Percentiles rank a stretch among this genome's conserved stretches.
Evolutionary conservation across 2,797 vertebrate species (phyloP).

Genomic region (Alfaro cultratus): DNA sequence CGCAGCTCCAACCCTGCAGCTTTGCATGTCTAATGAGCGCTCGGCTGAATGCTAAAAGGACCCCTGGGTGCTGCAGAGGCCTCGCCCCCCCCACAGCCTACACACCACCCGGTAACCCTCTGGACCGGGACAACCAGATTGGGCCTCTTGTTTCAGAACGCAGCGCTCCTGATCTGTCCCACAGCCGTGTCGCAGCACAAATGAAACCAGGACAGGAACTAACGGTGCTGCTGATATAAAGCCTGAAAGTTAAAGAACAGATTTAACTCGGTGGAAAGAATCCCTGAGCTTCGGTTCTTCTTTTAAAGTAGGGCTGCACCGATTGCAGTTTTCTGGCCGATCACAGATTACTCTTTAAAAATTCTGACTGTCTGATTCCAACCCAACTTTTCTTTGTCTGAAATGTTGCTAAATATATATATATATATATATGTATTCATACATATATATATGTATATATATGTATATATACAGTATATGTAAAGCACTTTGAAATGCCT

Average conservation of each 20-base stretch:
- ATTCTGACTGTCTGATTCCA: too few species aligned
- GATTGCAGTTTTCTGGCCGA: too few species aligned
- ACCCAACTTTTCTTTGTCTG: too few species aligned
- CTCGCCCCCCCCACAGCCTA: constrained; percentile 12
- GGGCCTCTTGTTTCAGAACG: constrained; percentile 9
- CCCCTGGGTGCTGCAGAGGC: constrained; percentile 39
- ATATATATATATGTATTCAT: too few species aligned
- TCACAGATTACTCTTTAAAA: too few species aligned
- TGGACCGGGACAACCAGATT: constrained; percentile 5
- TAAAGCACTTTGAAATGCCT: too few species aligned
- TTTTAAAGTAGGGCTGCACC: too few species aligned
- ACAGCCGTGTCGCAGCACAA: not conserved
- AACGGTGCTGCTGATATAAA: not conserved
- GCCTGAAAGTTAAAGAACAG: not conserved
- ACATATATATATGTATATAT: too few species aligned
- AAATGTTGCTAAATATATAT: too few species aligned
- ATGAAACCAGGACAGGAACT: not conserved
- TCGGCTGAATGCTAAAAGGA: constrained; percentile 68
- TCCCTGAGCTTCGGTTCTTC: too few species aligned
- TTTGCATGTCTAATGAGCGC: constrained; percentile 83
- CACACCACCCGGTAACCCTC: constrained; percentile 7
- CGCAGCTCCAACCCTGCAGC: constrained; percentile 72
- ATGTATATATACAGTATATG: too few species aligned
- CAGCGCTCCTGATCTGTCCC: constrained; percentile 19
- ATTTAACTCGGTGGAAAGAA: not conserved